These are phyloP conservation scores for Podabrus alpinus DNA, from an alignment of 2,888 invertebrate species.

Conservation along the genomic window DNA sequence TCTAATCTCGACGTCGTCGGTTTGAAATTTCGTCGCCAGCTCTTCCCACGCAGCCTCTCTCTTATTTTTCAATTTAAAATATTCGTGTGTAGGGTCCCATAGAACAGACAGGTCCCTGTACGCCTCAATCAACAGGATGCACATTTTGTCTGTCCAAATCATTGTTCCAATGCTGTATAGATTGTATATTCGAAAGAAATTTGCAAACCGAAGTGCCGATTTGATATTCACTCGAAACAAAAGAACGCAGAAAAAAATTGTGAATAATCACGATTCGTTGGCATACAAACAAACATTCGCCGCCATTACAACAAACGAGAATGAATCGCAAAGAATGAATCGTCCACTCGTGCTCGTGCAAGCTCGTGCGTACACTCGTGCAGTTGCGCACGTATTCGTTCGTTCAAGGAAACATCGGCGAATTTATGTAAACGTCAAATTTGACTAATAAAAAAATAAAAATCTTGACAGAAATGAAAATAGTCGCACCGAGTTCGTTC, in stretches of 20 bases:
- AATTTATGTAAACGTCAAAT: background rate
- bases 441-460: no score
- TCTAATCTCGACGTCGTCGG: constrained; percentile 4
- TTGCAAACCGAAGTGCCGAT: background rate
- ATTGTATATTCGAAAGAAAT: background rate
- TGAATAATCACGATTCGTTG: background rate
- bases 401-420: background rate
- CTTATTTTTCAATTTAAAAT: background rate
- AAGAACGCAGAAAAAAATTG: background rate
- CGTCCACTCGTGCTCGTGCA: background rate
- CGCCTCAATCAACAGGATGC: constrained; percentile 7
- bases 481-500: background rate
- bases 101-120: constrained; percentile 8
- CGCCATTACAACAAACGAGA: background rate
- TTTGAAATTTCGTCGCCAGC: constrained; percentile 8
- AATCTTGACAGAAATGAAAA: background rate
- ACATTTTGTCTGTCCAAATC: background rate
- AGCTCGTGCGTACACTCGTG: background rate
- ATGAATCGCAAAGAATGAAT: no score
- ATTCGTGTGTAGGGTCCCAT: constrained; percentile 9
- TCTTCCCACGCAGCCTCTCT: constrained; percentile 15
- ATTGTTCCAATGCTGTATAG: background rate
- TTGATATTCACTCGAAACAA: background rate
- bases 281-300: background rate
- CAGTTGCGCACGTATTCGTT: background rate